Base-by-base conservation (phyloP, 2,888 invertebrate genomes). In the Drosophila helvetica region DNA sequence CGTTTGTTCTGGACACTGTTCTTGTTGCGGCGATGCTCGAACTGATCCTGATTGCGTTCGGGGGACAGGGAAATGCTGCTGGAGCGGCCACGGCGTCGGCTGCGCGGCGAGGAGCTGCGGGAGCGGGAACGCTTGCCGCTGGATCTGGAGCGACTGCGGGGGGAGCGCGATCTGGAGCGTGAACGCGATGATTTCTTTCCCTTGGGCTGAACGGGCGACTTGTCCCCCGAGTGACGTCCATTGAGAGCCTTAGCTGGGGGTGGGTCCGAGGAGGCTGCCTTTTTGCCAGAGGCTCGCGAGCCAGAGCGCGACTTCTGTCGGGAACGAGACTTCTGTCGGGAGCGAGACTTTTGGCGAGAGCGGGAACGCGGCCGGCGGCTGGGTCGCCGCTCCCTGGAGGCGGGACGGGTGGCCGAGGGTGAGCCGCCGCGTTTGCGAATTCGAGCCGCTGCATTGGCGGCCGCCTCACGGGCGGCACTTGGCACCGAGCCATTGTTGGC, bases 1-100 rank as follows among this genome's bases (percentile, higher is more conserved):
- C 98, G 94, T 89, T 97, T 97, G 90, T 96, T 96, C 90, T 97
- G 97, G 12, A 96, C 94, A 92, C 97, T 93, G 92, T 96, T 94
- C 92, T 95, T 94, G 93, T 97, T 95, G 93, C 96, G 93, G 86
- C 95, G 93, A 75, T 95, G 95, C 90, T 95, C 95, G 90, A 95
- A 95, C 80, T 95, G 94, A 67, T 92, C 93, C 74, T 94, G 93
- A 45, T 92, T 93, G 57, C 90, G 90, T 45, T 89, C 89, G 10
- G 91, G 90, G 6, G 92, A 92, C 19, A 89, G 71, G 1, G 92
- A 92, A 45, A 90, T 81, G 73, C 92, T 92, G 66, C 90, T 90
- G 30, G 93, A 92, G 53, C 93, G 92, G 10, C 92, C 90, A 8
- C 90, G 90, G 61, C 92, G 92, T 54, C 92, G 92, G 50, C 93